phyloP scores from a whole-genome alignment of 2,113 vertebrate species.

The Eonycteris spelaea region DNA sequence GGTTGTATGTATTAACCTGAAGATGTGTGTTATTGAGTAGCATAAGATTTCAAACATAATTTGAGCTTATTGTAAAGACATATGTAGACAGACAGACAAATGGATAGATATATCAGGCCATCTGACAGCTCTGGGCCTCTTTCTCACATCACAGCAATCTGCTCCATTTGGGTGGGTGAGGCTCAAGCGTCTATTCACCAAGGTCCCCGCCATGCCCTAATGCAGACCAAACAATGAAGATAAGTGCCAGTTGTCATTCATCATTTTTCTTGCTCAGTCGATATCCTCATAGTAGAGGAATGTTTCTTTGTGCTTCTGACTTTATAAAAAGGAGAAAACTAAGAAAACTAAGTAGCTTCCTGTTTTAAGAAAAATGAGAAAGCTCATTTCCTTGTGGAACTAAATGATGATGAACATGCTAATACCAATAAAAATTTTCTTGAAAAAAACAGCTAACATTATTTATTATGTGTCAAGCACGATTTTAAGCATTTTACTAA shows the following conservation, averaged over 20 bases:
- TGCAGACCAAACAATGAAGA: background rate
- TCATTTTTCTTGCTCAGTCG: background rate
- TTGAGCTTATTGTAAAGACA: background rate
- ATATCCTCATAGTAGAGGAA: background rate
- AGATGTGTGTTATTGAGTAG: background rate
- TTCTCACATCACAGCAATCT: background rate
- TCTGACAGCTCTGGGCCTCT: background rate
- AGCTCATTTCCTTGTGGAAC: background rate
- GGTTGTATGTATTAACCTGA: background rate
- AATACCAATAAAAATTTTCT: background rate
- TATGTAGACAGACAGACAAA: background rate
- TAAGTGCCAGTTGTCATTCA: background rate
- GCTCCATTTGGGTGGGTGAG: background rate
- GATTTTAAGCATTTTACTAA: background rate
- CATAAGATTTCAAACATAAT: background rate
- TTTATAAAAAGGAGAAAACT: background rate
- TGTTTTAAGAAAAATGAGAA: background rate
- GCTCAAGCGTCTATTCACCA: background rate
- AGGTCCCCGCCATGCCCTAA: background rate
- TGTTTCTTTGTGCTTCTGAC: background rate
- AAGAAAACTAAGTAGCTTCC: background rate
- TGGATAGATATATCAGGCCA: no score
- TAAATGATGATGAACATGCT: background rate
- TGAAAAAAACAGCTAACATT: background rate
- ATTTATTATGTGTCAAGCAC: background rate